Percentiles rank a stretch among this genome's conserved stretches.
phyloP scores from a whole-genome alignment of 2,888 invertebrate species.

The Pristionchus fissidentatus region DNA sequence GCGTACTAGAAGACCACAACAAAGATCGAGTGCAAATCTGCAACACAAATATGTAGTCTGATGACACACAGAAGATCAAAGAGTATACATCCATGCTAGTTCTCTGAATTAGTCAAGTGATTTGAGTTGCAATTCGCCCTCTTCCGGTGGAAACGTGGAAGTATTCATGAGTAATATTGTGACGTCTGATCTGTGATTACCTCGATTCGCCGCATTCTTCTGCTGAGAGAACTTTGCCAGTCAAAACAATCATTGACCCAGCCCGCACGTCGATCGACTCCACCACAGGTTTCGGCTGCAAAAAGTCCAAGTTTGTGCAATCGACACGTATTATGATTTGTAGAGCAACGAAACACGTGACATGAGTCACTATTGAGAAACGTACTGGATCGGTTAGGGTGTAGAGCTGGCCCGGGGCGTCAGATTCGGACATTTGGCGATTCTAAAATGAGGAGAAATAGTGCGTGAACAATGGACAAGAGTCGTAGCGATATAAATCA shows the following conservation, averaged over 20 bases:
- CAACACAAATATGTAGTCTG: background rate
- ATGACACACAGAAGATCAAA: background rate
- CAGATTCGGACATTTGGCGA: constrained; percentile 2
- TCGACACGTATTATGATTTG: background rate
- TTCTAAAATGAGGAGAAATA: background rate
- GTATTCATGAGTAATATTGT: background rate
- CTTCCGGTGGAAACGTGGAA: background rate
- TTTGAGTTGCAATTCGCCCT: background rate
- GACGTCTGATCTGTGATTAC: constrained; percentile 31
- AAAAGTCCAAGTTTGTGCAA: constrained; percentile 3
- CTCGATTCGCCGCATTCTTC: constrained; percentile 41
- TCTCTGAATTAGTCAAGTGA: background rate
- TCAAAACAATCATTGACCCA: constrained; percentile 43
- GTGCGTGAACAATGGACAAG: background rate
- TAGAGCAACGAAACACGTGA: background rate
- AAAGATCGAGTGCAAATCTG: constrained; percentile 70
- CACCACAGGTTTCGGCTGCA: constrained; percentile 28
- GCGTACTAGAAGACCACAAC: constrained; percentile 71
- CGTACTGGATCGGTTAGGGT: constrained; percentile 11
- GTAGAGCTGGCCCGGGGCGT: background rate
- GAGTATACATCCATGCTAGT: background rate
- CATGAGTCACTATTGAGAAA: background rate
- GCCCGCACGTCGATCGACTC: constrained; percentile 31
- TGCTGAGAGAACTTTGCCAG: constrained; percentile 35
- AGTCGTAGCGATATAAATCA: background rate